These are phyloP conservation scores for Cephus sareptanus DNA, from an alignment of 2,888 invertebrate species.

Conservation along the genomic window DNA sequence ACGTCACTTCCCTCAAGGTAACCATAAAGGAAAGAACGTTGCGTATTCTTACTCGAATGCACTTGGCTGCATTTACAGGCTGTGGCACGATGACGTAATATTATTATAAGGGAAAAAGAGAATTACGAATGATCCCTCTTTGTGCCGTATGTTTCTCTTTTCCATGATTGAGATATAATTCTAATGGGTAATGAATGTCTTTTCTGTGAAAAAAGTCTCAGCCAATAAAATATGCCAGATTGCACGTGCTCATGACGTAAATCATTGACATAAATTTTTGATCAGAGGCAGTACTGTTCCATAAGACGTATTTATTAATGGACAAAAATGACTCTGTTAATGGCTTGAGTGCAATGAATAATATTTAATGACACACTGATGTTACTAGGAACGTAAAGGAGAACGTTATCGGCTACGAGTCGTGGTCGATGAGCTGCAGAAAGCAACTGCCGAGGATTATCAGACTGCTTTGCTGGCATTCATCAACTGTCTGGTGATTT, in stretches of 20 bases:
- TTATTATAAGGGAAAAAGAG: neutral
- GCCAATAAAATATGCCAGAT: neutral
- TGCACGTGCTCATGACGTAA: neutral
- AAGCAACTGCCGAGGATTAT: slow-evolving; percentile 85
- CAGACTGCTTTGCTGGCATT: slow-evolving; percentile 93
- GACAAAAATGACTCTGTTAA: neutral
- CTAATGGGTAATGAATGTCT: neutral
- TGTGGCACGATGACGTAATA: neutral
- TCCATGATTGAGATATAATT: neutral
- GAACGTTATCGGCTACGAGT: slow-evolving; percentile 91
- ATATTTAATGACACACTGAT: slow-evolving; percentile 5
- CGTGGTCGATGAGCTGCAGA: slow-evolving; percentile 88
- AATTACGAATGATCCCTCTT: neutral
- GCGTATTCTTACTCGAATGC: neutral
- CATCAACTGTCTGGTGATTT: slow-evolving; percentile 95
- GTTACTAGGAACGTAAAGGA: slow-evolving; percentile 80
- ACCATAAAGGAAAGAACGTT: neutral
- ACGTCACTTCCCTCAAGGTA: neutral
- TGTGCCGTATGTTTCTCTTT: neutral
- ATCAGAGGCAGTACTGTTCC: neutral
- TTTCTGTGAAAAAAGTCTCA: neutral
- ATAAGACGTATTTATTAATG: neutral
- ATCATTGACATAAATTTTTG: neutral
- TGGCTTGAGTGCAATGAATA: neutral
- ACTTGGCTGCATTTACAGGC: neutral